A percentile compares a stretch with the other conserved stretches of the same genome.
These are phyloP conservation scores for Hypomecis atomaria DNA, from an alignment of 2,888 invertebrate species.

Conservation along the genomic window DNA sequence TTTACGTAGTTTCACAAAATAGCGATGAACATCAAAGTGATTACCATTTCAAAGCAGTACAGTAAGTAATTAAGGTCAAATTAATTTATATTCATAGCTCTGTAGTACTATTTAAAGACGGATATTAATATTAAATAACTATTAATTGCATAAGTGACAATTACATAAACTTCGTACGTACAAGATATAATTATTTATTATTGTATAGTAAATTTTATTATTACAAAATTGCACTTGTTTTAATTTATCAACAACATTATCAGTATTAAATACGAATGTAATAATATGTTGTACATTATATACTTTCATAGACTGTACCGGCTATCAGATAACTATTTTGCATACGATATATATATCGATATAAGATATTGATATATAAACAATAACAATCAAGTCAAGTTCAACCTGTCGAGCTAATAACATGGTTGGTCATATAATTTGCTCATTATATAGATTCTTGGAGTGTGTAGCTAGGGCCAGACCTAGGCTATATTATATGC, in stretches of 20 bases:
- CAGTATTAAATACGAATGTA: neutral
- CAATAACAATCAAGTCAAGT: constrained; percentile 66
- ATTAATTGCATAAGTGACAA: neutral
- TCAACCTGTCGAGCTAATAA: constrained; percentile 70
- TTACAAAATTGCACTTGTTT: neutral
- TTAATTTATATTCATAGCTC: constrained; percentile 13
- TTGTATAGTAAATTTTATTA: neutral
- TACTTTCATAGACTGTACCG: neutral
- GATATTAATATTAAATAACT: constrained; percentile 3
- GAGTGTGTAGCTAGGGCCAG: constrained; percentile 21
- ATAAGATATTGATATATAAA: constrained; percentile 40
- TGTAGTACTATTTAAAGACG: neutral
- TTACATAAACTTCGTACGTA: neutral
- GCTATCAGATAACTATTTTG: neutral
- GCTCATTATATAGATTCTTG: constrained; percentile 67
- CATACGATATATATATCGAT: neutral
- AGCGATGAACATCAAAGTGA: constrained; percentile 7
- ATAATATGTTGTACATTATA: neutral
- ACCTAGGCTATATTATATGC: constrained; percentile 1
- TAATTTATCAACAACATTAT: neutral
- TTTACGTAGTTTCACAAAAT: constrained; percentile 6
- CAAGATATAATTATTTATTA: too few relatives aligned
- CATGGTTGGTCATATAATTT: constrained; percentile 65
- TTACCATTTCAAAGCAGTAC: constrained; percentile 18
- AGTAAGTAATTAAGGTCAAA: constrained; percentile 15